Conservation (phyloP, 2,888 invertebrate genomes). For the Cantharis flavilabris region DNA sequence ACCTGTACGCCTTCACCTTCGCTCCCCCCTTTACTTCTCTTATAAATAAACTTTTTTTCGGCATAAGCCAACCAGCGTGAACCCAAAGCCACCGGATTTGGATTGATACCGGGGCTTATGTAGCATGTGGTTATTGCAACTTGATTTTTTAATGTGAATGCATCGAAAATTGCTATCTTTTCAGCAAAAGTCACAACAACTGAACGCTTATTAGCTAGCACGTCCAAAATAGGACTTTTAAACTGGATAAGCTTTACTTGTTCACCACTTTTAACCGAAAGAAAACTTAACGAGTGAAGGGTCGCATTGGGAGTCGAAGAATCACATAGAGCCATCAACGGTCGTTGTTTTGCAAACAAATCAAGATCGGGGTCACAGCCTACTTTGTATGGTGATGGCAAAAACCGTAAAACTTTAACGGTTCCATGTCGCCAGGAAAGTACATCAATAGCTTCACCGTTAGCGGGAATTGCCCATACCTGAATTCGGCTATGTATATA, state of each 20-base stretch:
- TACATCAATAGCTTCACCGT: slow-evolving; percentile 93
- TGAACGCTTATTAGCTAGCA: slow-evolving; percentile 86
- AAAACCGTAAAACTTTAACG: slow-evolving; percentile 78
- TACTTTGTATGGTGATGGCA: slow-evolving; percentile 72
- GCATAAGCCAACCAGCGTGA: slow-evolving; percentile 84
- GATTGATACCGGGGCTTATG: slow-evolving; percentile 78
- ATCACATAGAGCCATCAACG: slow-evolving; percentile 89
- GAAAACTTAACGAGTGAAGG: slow-evolving; percentile 80
- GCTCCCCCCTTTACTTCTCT: slow-evolving; percentile 82
- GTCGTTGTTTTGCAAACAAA: slow-evolving; percentile 77
- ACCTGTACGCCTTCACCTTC: slow-evolving; percentile 64
- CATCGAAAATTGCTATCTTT: slow-evolving; percentile 89
- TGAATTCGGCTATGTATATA: slow-evolving; percentile 46
- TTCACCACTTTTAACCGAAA: slow-evolving; percentile 82
- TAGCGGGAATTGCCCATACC: slow-evolving; percentile 85
- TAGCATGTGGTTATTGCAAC: slow-evolving; percentile 89
- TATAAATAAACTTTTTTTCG: slow-evolving; percentile 80
- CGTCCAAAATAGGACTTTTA: slow-evolving; percentile 86
- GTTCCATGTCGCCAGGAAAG: slow-evolving; percentile 92
- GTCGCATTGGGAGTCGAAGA: slow-evolving; percentile 77
- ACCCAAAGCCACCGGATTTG: slow-evolving; percentile 87
- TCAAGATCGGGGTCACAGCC: slow-evolving; percentile 63
- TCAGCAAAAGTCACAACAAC: slow-evolving; percentile 88
- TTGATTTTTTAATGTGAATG: slow-evolving; percentile 83
- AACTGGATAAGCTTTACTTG: slow-evolving; percentile 90